Evolutionary conservation across 2,113 vertebrate genomes (phyloP).

Genomic region (Cnemophilus loriae): DNA sequence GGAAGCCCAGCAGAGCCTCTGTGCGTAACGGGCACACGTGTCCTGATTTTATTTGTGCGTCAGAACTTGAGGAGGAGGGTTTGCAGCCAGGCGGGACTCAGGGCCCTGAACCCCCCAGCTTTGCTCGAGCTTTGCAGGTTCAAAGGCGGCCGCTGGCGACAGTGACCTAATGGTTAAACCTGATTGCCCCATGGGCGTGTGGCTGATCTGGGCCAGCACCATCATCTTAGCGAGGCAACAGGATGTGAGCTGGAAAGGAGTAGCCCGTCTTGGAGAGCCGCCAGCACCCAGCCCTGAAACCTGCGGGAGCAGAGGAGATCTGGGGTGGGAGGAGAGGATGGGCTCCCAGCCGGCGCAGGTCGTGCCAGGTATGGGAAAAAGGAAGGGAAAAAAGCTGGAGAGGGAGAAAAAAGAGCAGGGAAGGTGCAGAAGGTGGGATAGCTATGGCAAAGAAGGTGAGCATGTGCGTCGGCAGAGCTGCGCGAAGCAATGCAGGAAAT

Average conservation of each 20-base stretch:
- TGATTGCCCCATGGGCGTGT: neutral
- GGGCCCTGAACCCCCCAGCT: neutral
- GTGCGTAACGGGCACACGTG: neutral
- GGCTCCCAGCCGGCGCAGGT: neutral
- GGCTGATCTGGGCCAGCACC: neutral
- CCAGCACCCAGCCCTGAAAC: constrained; percentile 46
- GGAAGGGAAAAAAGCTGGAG: neutral
- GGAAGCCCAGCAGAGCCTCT: neutral
- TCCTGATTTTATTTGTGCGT: neutral
- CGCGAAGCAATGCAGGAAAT: fast-evolving
- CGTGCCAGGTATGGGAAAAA: neutral
- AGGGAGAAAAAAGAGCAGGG: neutral
- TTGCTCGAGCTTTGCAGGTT: neutral
- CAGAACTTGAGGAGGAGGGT: neutral
- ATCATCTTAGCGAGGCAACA: neutral
- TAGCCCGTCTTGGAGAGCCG: neutral
- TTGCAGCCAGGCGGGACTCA: neutral
- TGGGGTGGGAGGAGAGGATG: neutral
- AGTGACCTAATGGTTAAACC: neutral
- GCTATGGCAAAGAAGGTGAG: neutral
- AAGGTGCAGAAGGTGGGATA: neutral
- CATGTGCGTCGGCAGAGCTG: neutral
- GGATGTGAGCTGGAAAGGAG: constrained; percentile 53
- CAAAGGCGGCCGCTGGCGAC: neutral
- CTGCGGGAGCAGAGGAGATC: neutral